A percentile compares a stretch with the other conserved stretches of the same genome.
phyloP scores from a whole-genome alignment of 2,888 invertebrate species.

The Cheilosia grossa region DNA sequence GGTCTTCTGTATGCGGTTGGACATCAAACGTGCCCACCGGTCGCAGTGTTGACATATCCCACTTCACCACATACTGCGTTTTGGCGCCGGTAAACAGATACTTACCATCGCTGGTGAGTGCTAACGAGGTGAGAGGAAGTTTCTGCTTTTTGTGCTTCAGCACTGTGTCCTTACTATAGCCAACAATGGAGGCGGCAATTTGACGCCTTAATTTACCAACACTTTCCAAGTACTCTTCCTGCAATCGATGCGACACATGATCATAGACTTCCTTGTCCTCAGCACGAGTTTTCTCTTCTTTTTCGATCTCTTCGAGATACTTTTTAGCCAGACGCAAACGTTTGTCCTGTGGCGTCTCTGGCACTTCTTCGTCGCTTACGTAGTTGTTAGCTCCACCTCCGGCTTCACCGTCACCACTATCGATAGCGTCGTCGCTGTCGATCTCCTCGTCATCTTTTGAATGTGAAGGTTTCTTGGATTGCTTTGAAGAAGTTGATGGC shows the following conservation, averaged over 20 bases:
- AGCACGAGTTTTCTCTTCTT: slow-evolving; percentile 89
- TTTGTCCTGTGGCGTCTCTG: slow-evolving; percentile 95
- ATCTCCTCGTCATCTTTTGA: slow-evolving; percentile 85
- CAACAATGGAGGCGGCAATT: slow-evolving; percentile 87
- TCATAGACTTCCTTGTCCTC: slow-evolving; percentile 87
- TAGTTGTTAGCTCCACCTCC: slow-evolving; percentile 76
- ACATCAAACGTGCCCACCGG: slow-evolving; percentile 85
- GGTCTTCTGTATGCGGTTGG: slow-evolving; percentile 82
- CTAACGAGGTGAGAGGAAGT: slow-evolving; percentile 91
- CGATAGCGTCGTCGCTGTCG: slow-evolving; percentile 87
- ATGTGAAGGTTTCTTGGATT: slow-evolving; percentile 61
- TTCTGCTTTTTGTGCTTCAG: slow-evolving; percentile 91
- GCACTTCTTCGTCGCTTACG: slow-evolving; percentile 81
- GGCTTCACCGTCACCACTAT: slow-evolving; percentile 83
- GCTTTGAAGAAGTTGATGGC: slow-evolving; percentile 64
- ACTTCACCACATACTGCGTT: slow-evolving; percentile 94
- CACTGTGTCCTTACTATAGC: slow-evolving; percentile 83
- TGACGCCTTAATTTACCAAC: slow-evolving; percentile 90
- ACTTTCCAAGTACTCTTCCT: slow-evolving; percentile 93
- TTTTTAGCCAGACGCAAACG: slow-evolving; percentile 94
- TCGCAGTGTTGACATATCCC: slow-evolving; percentile 87
- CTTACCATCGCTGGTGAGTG: slow-evolving; percentile 89
- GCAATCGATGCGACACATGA: slow-evolving; percentile 87
- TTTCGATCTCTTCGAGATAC: slow-evolving; percentile 93
- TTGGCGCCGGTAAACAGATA: slow-evolving; percentile 93